phyloP scores from a whole-genome alignment of 37 sponge, comb jelly and placozoan species.

The Cliona cf. orientalis region DNA sequence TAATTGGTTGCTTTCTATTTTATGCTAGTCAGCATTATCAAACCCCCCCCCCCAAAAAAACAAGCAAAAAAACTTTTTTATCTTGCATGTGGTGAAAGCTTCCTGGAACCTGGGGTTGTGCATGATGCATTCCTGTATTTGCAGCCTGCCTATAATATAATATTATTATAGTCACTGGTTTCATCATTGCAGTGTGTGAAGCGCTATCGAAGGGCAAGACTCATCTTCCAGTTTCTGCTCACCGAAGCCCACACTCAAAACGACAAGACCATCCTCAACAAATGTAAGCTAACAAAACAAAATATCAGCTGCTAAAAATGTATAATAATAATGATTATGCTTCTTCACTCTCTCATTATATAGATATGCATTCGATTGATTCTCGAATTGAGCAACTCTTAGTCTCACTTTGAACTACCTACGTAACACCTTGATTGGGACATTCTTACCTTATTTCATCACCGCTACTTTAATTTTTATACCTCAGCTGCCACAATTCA shows the following conservation, averaged over 20 bases:
- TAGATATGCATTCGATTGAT: constrained; percentile 25
- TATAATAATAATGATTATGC: not conserved
- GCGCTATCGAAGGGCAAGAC: constrained; percentile 57
- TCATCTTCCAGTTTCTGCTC: constrained; percentile 50
- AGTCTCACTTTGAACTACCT: too few relatives aligned
- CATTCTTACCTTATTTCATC: too few relatives aligned
- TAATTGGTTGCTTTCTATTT: too few relatives aligned
- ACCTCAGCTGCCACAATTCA: too few relatives aligned
- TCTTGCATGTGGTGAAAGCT: too few relatives aligned
- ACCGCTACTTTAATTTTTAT: too few relatives aligned
- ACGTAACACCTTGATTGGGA: too few relatives aligned
- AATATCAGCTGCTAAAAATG: not conserved
- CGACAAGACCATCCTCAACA: constrained; percentile 47
- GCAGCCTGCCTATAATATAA: not conserved
- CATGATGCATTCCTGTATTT: too few relatives aligned
- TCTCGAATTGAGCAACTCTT: constrained; percentile 12
- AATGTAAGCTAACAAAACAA: constrained; percentile 29
- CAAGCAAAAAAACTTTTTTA: too few relatives aligned
- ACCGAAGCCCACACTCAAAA: constrained; percentile 41
- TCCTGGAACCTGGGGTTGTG: too few relatives aligned
- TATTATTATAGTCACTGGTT: not conserved
- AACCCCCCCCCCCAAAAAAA: too few relatives aligned
- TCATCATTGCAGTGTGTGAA: constrained; percentile 65
- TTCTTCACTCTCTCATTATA: not conserved
- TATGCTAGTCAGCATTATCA: too few relatives aligned